Conservation (phyloP, 2,797 vertebrate genomes). For the Hybognathus amarus region DNA sequence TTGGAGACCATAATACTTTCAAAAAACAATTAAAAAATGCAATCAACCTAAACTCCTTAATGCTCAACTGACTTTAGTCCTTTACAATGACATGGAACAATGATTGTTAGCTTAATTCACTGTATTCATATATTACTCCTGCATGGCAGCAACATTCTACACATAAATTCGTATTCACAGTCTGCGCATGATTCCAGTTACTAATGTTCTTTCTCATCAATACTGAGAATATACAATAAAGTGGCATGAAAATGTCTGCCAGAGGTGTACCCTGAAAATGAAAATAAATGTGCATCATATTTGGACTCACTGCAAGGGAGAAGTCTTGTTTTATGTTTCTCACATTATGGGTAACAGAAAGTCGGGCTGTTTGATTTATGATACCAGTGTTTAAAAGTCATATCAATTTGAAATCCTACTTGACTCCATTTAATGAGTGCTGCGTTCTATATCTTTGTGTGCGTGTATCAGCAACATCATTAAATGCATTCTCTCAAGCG, state of each 20-base stretch:
- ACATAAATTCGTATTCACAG: conserved; percentile 19
- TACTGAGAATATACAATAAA: conserved; percentile 7
- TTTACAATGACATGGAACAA: not conserved
- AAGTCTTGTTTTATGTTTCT: conserved; percentile 36
- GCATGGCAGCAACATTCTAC: conserved; percentile 6
- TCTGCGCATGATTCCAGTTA: conserved; percentile 20
- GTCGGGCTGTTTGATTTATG: conserved; percentile 46
- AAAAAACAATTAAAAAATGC: not conserved
- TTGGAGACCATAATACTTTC: not conserved
- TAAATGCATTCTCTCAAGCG: conserved; percentile 53
- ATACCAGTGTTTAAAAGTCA: conserved; percentile 55
- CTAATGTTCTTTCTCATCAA: conserved; percentile 20
- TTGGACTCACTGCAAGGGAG: conserved; percentile 18
- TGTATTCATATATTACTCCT: not conserved
- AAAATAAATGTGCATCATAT: conserved; percentile 52
- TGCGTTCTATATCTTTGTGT: conserved; percentile 34
- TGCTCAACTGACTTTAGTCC: not conserved
- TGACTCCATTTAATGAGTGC: conserved; percentile 54
- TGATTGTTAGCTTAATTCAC: conserved; percentile 26
- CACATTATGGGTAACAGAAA: conserved; percentile 27
- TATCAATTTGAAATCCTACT: conserved; percentile 56
- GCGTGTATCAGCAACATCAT: conserved; percentile 47
- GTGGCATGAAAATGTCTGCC: not conserved
- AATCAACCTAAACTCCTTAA: not conserved
- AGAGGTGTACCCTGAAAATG: conserved; percentile 23